These are phyloP conservation scores for Oryctolagus cuniculus DNA, from an alignment of 2,113 vertebrate genomes.

Conservation along the genomic window mOryCun1.1 NC_091441.1:121662001-121662500, in stretches of 20 bases:
- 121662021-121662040: not conserved
- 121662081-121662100: not conserved
- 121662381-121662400: not conserved
- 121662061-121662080: not conserved
- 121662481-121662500: not conserved
- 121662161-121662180: not conserved
- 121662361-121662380: not conserved
- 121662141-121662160: not conserved
- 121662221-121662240: not conserved
- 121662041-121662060: not conserved
- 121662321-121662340: not conserved
- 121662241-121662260: not conserved
- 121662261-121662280: not conserved
- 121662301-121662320: not conserved
- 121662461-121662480: not conserved
- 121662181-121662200: not conserved
- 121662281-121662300: not conserved
- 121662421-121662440: not conserved
- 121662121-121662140: not conserved
- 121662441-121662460: not conserved
- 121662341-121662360: not conserved
- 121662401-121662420: not conserved
- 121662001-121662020: not conserved
- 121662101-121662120: not conserved
- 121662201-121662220: not conserved